Base-by-base conservation (phyloP, 2,888 invertebrate genomes). In the Xestia c-nigrum region DNA sequence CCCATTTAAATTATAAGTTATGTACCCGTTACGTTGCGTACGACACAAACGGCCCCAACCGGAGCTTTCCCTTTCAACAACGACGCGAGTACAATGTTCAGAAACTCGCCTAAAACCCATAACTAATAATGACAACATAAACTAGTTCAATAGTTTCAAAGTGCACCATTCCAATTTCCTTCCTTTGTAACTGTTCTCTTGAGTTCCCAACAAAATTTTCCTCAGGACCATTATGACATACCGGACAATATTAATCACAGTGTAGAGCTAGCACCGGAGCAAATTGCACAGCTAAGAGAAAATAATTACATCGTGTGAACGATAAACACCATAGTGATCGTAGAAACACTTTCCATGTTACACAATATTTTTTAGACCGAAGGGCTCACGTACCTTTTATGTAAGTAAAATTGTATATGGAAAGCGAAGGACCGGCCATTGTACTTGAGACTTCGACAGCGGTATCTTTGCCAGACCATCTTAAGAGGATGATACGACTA, bases 311-410 rank as follows among this genome's bases (percentile, higher is more conserved):
- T 77, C 84, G 75, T 78, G 76, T 82, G 79, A 84, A 82, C 76
- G 63, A 78, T 81, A 83, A 75, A 80, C 69, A 76, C 78, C 76
- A 76, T 76, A 74, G 71, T 67, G 70, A 82, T 75, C 69, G 72
- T 80, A 73, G 74, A 78, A 80, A 85, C 80, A 86, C 89, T 89
- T 90, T 88, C 89, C 79, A 86, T 57, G 70, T 90, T 88, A 80
- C 85, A 81, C 81, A 90, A 89, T 78, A 81, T 81, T 85, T 87
- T 89, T 86, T 74, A 65, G 71, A 55, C 75, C 65, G 69, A 85
- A 87, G 83, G 87, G 84, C 81, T 83, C 84, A 75, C 76, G 75
- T 74, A 72, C 71, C 40, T 67, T 74, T 83, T 77, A 83, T 74
- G 80, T 87, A 85, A 86, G 81, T 55, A 59, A 80, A 83, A 75